Percentiles rank a stretch among this genome's conserved stretches.
phyloP scores from a whole-genome alignment of 2,888 invertebrate species.

The Liposcelis brunnea region DNA sequence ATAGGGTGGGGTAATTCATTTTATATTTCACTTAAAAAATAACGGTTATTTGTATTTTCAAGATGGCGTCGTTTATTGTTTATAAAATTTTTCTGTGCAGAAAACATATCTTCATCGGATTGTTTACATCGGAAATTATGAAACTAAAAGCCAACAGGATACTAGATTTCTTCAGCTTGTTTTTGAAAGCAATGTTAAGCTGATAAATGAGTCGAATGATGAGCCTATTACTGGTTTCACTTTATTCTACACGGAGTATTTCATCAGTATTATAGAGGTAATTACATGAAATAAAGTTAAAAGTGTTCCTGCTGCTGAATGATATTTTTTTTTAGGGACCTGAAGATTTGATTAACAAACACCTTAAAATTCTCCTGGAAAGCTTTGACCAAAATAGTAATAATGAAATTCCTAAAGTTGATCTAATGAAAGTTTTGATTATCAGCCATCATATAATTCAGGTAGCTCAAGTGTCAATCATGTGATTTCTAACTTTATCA shows the following conservation, averaged over 20 bases:
- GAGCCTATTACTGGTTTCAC: constrained; percentile 1
- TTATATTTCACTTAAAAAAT: no score
- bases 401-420: no score
- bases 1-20: neutral
- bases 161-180: neutral
- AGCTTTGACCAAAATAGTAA: no score
- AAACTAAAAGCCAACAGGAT: neutral
- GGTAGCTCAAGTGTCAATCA: no score
- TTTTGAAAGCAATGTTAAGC: neutral
- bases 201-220: neutral
- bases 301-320: neutral
- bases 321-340: neutral
- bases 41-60: no score
- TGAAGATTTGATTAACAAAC: neutral
- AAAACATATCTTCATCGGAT: neutral
- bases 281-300: neutral
- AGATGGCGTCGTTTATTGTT: no score
- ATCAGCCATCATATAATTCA: no score
- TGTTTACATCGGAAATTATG: neutral
- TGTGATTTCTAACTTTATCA: neutral
- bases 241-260: neutral
- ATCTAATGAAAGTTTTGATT: no score
- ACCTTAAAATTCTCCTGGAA: neutral
- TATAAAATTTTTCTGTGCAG: neutral
- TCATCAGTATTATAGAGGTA: constrained; percentile 4